phyloP scores from a whole-genome alignment of 1,140 invertebrate species.

The Bombus confusus region DNA sequence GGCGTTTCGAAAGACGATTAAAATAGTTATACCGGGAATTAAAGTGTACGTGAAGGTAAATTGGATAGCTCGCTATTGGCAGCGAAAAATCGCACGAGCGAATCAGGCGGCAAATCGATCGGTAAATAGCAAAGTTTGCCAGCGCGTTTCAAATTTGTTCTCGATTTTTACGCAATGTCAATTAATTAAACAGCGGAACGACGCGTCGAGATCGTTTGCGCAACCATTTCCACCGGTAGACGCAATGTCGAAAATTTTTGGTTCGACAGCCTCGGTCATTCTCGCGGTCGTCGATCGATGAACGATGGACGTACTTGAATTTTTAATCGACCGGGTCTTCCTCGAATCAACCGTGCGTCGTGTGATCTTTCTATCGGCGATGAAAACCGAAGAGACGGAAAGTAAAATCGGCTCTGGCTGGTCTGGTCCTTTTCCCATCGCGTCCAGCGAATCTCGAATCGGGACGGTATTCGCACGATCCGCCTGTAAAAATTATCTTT shows the following conservation, averaged over 20 bases:
- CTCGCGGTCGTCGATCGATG: background rate
- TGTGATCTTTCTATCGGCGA: background rate
- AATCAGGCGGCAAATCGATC: background rate
- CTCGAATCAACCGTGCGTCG: background rate
- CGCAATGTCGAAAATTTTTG: background rate
- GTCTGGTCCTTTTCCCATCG: too few relatives aligned
- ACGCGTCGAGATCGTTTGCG: background rate
- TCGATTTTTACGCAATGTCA: conserved; percentile 3
- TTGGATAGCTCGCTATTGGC: background rate
- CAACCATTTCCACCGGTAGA: background rate
- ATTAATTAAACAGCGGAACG: conserved; percentile 19
- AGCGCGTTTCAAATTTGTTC: background rate
- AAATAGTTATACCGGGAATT: background rate
- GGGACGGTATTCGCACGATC: background rate
- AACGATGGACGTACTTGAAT: background rate
- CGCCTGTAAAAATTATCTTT: conserved; percentile 16
- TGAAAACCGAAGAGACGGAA: background rate
- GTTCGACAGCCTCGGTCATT: background rate
- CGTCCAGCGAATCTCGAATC: background rate
- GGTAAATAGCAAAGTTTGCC: background rate
- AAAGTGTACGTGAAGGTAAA: background rate
- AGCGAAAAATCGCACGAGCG: background rate
- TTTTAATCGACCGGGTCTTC: background rate
- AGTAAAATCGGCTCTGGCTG: too few relatives aligned
- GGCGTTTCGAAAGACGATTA: background rate